phyloP scores from a whole-genome alignment of 2,113 vertebrate genomes.

The Hippocampus zosterae region DNA sequence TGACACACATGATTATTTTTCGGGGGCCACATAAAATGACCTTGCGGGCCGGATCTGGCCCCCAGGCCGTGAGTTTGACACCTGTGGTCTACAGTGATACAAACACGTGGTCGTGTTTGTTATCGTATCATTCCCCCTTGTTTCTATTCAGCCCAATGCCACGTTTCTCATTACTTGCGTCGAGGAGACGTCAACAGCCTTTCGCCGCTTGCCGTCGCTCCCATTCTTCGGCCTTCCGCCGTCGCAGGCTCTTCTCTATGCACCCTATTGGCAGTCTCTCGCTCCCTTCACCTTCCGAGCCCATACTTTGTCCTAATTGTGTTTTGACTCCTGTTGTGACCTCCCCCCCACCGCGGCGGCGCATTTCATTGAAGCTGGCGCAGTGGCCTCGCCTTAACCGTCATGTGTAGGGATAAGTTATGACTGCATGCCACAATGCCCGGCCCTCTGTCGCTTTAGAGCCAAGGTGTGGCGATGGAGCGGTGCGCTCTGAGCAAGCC shows the following conservation, averaged over 20 bases:
- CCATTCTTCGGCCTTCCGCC: neutral
- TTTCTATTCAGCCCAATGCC: too few relatives aligned
- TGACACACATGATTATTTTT: too few relatives aligned
- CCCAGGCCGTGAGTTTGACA: too few relatives aligned
- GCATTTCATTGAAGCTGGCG: slow-evolving; percentile 55
- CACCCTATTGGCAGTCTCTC: slow-evolving; percentile 7
- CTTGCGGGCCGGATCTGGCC: too few relatives aligned
- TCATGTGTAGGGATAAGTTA: slow-evolving; percentile 58
- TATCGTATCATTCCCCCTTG: slow-evolving; percentile 21
- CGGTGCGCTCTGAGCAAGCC: slow-evolving; percentile 42
- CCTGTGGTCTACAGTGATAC: neutral
- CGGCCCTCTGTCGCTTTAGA: slow-evolving; percentile 20
- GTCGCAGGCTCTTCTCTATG: neutral
- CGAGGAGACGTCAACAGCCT: slow-evolving; percentile 49
- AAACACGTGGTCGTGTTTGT: slow-evolving; percentile 15
- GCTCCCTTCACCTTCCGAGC: slow-evolving; percentile 11
- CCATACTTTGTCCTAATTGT: neutral
- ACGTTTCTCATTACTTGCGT: slow-evolving; percentile 61
- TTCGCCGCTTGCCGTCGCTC: slow-evolving; percentile 38
- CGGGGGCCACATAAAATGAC: too few relatives aligned
- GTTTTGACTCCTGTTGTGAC: slow-evolving; percentile 15
- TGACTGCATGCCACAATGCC: slow-evolving; percentile 38
- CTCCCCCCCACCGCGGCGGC: slow-evolving; percentile 18
- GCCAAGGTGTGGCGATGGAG: slow-evolving; percentile 49
- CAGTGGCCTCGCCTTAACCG: slow-evolving; percentile 53